Evolutionary conservation across 2,888 invertebrate species (phyloP), one percentile per base, ranked within the genome.

Genomic region (Dimorphilus gyrociliatus): DNA sequence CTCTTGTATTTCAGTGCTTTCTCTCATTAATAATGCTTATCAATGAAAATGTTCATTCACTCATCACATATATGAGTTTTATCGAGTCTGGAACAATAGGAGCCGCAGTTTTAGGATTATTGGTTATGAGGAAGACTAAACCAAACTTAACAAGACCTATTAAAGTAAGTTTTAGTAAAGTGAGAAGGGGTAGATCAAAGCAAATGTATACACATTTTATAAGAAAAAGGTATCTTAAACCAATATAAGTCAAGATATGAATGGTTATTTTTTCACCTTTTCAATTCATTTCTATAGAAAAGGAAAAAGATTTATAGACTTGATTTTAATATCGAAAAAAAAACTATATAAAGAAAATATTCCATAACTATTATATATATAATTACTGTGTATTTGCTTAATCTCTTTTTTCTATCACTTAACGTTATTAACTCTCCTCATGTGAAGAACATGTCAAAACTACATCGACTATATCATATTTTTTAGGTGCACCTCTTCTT

Each of bases 1-100:
- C n/a, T n/a, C n/a, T 45, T 45, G 16, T 17, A 25, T 41, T 46
- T 16, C 48, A 84, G 84, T 80, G 81, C 64, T 53, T 76, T 39
- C 67, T 86, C 37, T 85, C 85, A 1, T 65, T 86, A 36, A 55
- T 81, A 31, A 85, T 85, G 80, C 63, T 88, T 47, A 73, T 76
- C 35, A 78, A 80, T 4, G 76, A 76, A 53, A 78, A 86, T 63
- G 73, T 88, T 30, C 78, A 79, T 48, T 72, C 77, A 16, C 69
- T 88, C 30, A 86, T 88, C 47, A 84, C 84, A 2, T 88, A 86
- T 58, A 78, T 81, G 50, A 81, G 80, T 33, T 81, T 86, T 48
- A 84, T 86, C 25, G 88, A 88, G 43, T 48, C 62, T 3, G 44
- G 58, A 59, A 88, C 88, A 65, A 82, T 85, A 27, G 79, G 79